Percentiles rank a stretch among this genome's conserved stretches.
phyloP scores from a whole-genome alignment of 2,888 invertebrate species.

The Cephus rjabovi region DNA sequence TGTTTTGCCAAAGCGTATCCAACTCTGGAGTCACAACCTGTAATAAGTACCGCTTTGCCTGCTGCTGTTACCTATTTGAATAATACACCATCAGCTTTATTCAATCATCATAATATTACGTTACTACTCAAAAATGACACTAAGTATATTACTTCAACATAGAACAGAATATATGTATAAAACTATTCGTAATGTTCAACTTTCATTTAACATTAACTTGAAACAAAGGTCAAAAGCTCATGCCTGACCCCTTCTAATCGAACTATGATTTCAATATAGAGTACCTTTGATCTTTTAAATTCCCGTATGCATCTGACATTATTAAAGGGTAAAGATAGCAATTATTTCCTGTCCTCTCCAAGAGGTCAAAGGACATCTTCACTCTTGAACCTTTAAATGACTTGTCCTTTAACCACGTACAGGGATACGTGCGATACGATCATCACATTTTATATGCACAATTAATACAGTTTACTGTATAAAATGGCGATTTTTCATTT shows the following conservation, averaged over 20 bases:
- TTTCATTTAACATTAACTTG: background rate
- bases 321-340: slow-evolving; percentile 14
- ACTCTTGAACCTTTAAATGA: background rate
- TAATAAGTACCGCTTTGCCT: slow-evolving; percentile 86
- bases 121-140: background rate
- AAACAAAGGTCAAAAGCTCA: slow-evolving; percentile 27
- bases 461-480: background rate
- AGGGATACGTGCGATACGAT: background rate
- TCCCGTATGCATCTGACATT: slow-evolving; percentile 23
- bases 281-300: slow-evolving; percentile 31
- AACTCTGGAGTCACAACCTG: slow-evolving; percentile 84
- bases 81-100: background rate
- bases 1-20: slow-evolving; percentile 82
- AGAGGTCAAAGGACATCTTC: background rate
- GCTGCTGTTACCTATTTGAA: slow-evolving; percentile 78
- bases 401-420: background rate
- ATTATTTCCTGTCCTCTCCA: background rate
- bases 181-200: background rate
- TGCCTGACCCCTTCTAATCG: slow-evolving; percentile 11
- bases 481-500: background rate
- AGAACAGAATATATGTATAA: background rate
- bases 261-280: slow-evolving; percentile 16
- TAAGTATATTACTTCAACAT: background rate
- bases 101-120: background rate
- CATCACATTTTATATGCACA: background rate